A percentile compares a stretch with the other conserved stretches of the same genome.
These are phyloP conservation scores for Tinea semifulvella DNA, from an alignment of 2,888 invertebrate species.

Conservation along the genomic window DNA sequence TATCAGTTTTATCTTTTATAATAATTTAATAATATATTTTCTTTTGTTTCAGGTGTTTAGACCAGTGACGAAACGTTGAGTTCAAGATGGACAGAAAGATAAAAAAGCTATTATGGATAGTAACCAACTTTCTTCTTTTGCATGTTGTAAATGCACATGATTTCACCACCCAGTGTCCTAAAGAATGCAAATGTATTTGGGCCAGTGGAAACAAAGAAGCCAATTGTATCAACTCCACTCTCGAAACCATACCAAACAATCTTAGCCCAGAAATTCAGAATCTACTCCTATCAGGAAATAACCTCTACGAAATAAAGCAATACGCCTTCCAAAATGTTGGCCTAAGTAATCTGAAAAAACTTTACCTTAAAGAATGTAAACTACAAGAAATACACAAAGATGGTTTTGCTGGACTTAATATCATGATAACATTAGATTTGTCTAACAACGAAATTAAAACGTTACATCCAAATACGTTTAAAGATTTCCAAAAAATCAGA, in stretches of 20 bases:
- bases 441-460: slow-evolving; percentile 75
- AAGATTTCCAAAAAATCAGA: slow-evolving; percentile 74
- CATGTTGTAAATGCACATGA: slow-evolving; percentile 37
- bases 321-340: slow-evolving; percentile 75
- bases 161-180: slow-evolving; percentile 70
- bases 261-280: slow-evolving; percentile 77
- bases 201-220: slow-evolving; percentile 85
- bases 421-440: slow-evolving; percentile 85
- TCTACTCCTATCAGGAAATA: slow-evolving; percentile 77
- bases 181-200: slow-evolving; percentile 85
- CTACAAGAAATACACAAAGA: slow-evolving; percentile 76
- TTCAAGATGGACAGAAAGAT: slow-evolving; percentile 35
- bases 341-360: slow-evolving; percentile 82
- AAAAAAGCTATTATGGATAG: slow-evolving; percentile 29
- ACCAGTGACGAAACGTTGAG: slow-evolving; percentile 14
- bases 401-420: slow-evolving; percentile 78
- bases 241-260: slow-evolving; percentile 74
- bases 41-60: slow-evolving; percentile 45
- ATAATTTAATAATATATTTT: too few relatives aligned
- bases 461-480: slow-evolving; percentile 75
- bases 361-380: slow-evolving; percentile 78
- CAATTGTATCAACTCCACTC: slow-evolving; percentile 75
- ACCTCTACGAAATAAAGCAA: slow-evolving; percentile 70
- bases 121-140: slow-evolving; percentile 33
- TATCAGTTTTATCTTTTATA: too few relatives aligned